phyloP scores from a whole-genome alignment of 1,140 invertebrate species.

The Pinna nobilis region DNA sequence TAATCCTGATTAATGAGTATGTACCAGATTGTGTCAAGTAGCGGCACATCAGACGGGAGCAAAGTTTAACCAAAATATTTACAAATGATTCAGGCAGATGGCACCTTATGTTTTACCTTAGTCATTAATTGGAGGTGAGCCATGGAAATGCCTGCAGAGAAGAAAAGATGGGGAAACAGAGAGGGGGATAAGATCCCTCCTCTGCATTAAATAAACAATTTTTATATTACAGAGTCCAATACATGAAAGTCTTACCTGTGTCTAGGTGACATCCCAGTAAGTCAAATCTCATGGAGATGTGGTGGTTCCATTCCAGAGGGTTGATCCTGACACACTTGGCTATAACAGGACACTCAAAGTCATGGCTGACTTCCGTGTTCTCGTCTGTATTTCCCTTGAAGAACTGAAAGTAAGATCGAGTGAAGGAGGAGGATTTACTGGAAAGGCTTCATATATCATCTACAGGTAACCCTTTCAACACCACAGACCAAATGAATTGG shows the following conservation, averaged over 20 bases:
- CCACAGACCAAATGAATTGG: no score
- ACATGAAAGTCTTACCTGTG: slow-evolving; percentile 13
- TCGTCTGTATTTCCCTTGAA: slow-evolving; percentile 55
- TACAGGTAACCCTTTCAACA: no score
- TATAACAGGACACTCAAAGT: slow-evolving; percentile 51
- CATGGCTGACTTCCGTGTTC: slow-evolving; percentile 42
- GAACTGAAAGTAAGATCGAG: slow-evolving; percentile 50
- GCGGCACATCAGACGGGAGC: no score
- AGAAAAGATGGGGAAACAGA: no score
- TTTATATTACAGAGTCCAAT: neutral
- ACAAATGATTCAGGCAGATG: neutral
- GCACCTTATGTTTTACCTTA: neutral
- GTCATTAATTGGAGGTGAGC: no score
- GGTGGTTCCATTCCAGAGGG: slow-evolving; percentile 47
- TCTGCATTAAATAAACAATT: neutral
- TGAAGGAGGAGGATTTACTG: no score
- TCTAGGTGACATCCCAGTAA: slow-evolving; percentile 52
- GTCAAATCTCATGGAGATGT: slow-evolving; percentile 51
- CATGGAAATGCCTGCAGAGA: no score
- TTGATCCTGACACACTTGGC: slow-evolving; percentile 56
- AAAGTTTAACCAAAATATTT: neutral
- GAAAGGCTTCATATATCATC: no score
- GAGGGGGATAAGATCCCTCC: neutral
- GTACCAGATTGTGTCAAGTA: no score
- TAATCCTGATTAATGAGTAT: no score